A percentile compares a stretch with the other conserved stretches of the same genome.
These are phyloP conservation scores for Eulemur rubriventer DNA, from an alignment of 2,797 vertebrate species.

Conservation along the genomic window DNA sequence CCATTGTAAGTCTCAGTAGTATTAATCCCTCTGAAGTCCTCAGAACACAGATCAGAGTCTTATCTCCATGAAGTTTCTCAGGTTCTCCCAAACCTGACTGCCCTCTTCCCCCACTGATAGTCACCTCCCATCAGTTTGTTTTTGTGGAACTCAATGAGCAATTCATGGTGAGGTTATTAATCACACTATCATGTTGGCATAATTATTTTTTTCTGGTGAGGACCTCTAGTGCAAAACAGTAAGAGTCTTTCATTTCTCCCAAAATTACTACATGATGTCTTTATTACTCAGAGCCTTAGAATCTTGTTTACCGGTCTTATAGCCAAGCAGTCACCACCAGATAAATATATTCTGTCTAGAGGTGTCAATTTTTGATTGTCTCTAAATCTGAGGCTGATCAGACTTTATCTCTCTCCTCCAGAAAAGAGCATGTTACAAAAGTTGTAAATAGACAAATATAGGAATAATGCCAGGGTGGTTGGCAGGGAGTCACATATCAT, in stretches of 20 bases:
- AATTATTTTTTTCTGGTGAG: not conserved
- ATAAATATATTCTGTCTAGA: not conserved
- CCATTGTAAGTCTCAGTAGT: not conserved
- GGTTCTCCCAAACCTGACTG: not conserved
- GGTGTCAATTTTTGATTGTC: not conserved
- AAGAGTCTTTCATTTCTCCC: not conserved
- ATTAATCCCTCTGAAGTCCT: not conserved
- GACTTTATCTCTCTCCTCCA: not conserved
- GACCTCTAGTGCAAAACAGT: not conserved
- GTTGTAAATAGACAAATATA: not conserved
- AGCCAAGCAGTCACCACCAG: not conserved
- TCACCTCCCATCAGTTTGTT: not conserved
- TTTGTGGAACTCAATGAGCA: not conserved
- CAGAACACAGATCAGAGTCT: not conserved
- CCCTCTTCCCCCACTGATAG: fast-evolving
- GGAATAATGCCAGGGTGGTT: not conserved
- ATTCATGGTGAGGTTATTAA: not conserved
- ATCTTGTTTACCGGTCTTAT: not conserved
- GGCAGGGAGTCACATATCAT: not conserved
- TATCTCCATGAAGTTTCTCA: not conserved
- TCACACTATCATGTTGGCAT: not conserved
- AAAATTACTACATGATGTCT: not conserved
- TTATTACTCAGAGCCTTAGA: not conserved
- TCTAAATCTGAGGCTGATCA: not conserved
- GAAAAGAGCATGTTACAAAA: not conserved